Base-by-base conservation (phyloP, 92 coral and sea anemone species). In the Epizoanthus ramosus region DNA sequence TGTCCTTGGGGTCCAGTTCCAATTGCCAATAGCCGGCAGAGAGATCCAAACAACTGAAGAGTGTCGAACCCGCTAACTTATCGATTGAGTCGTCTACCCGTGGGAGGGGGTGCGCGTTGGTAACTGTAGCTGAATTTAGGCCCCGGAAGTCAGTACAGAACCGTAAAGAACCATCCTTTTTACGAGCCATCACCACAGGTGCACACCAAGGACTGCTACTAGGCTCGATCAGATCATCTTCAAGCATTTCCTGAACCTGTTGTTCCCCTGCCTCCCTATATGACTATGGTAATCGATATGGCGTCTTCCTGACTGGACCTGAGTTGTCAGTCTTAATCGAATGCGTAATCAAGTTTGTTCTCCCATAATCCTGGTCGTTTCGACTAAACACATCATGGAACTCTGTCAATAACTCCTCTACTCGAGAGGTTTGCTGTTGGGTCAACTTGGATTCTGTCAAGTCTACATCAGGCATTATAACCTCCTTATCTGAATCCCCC, bases 121-220 rank as follows among this genome's bases (percentile, higher is more conserved):
- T 79, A 7, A 61, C 17, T 60, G 73, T 61, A 22, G 63, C 79
- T 8, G 69, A 56, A 71, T 71, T 82, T 16, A 63, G 84, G 63
- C 74, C 73, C 18, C 84, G 66, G 23, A 57, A 71, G 24, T 83
- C 86, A 45, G 76, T 80, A 68, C 75, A 80, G 67, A 80, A 80
- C 75, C 76, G 54, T 74, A 80, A 57, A 16, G 57, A 65, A 67
- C 85, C 76, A 66, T 80, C 66, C 58, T 80, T 80, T 59, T 67
- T 47, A 57, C 43, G 85, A 16, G 76, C 85, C 75, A 80, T 68
- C 24, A 68, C 75, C 22, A 68, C 60, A 35, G 50, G 81, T 43
- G 66, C 68, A 75, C 81, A 57, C 70, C 70, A 28, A 22, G 68
- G 68, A 28, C 68, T 63, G 28, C 35, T 63, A 15, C 82, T 77